Conservation (phyloP, 1,140 invertebrate genomes). For the Drosophila pruinosa region DNA sequence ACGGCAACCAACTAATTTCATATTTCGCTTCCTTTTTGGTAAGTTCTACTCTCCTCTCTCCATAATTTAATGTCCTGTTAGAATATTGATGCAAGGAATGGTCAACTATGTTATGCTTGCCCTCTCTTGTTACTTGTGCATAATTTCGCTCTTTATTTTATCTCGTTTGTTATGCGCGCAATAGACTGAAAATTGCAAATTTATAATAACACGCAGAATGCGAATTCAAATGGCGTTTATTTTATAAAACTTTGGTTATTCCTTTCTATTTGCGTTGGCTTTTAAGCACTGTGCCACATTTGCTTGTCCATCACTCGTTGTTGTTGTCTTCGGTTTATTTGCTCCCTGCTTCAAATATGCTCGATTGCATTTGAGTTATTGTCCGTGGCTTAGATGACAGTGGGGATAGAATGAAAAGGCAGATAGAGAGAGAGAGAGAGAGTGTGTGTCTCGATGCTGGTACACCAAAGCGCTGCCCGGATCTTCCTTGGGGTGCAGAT, state of each 20-base stretch:
- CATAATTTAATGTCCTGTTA: too few relatives aligned
- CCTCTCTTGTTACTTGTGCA: too few relatives aligned
- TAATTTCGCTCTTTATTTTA: too few relatives aligned
- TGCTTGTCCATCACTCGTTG: constrained; percentile 7
- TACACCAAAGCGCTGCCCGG: neutral
- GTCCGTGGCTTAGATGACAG: constrained; percentile 60
- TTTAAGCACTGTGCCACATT: constrained; percentile 25
- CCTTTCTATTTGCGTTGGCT: neutral
- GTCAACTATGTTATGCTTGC: too few relatives aligned
- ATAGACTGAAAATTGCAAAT: too few relatives aligned
- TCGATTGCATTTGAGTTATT: constrained; percentile 80
- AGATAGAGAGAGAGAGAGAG: neutral
- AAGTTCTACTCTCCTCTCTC: too few relatives aligned
- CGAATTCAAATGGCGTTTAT: neutral
- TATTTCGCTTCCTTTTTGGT: too few relatives aligned
- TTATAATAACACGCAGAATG: too few relatives aligned
- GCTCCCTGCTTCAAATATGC: constrained; percentile 64
- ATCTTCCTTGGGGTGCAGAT: neutral
- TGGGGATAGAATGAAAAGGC: neutral
- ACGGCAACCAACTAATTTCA: too few relatives aligned
- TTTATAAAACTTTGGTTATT: neutral
- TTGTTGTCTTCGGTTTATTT: constrained; percentile 54
- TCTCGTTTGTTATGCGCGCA: too few relatives aligned
- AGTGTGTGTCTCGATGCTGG: too few relatives aligned
- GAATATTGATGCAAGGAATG: too few relatives aligned